A percentile compares a stretch with the other conserved stretches of the same genome.
Evolutionary conservation across 2,888 invertebrate species (phyloP).

Genomic region (Eristalinus aeneus): DNA sequence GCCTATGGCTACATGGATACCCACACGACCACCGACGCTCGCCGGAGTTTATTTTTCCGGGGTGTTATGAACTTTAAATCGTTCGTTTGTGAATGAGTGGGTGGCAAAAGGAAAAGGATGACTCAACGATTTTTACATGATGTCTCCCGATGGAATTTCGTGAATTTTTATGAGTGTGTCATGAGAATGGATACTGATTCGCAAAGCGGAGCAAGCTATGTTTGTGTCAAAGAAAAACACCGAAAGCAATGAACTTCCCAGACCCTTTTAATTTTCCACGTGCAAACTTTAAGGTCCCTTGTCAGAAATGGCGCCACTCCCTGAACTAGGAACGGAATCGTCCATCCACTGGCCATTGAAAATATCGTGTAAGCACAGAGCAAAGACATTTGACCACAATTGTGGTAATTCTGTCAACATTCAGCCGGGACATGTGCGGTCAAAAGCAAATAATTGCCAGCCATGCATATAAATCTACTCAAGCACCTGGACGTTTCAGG

Average conservation of each 20-base stretch:
- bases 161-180: background rate
- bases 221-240: too few relatives aligned
- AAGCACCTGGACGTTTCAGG: slow-evolving; percentile 43
- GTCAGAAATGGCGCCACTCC: too few relatives aligned
- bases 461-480: slow-evolving; percentile 61
- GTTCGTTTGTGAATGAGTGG: slow-evolving; percentile 40
- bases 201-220: too few relatives aligned
- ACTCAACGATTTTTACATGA: background rate
- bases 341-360: background rate
- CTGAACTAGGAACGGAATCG: too few relatives aligned
- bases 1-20: slow-evolving; percentile 12
- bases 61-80: slow-evolving; percentile 30
- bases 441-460: slow-evolving; percentile 60
- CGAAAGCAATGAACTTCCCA: too few relatives aligned
- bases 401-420: background rate
- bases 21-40: slow-evolving; percentile 1
- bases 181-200: too few relatives aligned
- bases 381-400: background rate
- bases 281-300: too few relatives aligned
- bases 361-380: background rate
- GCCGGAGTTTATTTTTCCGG: slow-evolving; percentile 35
- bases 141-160: background rate
- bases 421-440: slow-evolving; percentile 53
- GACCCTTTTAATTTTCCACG: too few relatives aligned
- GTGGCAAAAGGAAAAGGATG: slow-evolving; percentile 35